phyloP scores from a whole-genome alignment of 2,797 vertebrate species.

The Morelia viridis region DNA sequence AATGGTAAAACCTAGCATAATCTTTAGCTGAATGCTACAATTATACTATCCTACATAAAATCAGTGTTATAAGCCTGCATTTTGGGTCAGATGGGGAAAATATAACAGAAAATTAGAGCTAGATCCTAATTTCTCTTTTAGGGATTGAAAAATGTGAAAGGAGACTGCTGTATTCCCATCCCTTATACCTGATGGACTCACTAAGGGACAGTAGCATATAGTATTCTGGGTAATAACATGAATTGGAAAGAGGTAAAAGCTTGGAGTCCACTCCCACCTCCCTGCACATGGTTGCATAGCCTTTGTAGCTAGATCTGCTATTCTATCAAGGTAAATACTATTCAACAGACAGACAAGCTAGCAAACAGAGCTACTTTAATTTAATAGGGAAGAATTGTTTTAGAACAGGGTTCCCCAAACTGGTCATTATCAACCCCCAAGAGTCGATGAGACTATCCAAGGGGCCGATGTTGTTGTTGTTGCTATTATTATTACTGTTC shows the following conservation, averaged over 20 bases:
- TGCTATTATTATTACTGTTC: not conserved
- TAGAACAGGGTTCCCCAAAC: not conserved
- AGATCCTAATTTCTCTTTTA: not conserved
- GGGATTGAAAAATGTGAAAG: not conserved
- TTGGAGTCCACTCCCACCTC: no score
- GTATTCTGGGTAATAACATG: not conserved
- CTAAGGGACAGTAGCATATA: not conserved
- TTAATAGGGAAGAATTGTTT: not conserved
- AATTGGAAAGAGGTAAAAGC: no score
- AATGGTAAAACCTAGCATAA: not conserved
- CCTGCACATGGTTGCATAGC: no score
- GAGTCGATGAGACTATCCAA: not conserved
- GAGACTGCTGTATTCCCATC: not conserved
- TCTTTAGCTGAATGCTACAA: not conserved
- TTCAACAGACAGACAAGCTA: no score
- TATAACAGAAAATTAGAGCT: not conserved
- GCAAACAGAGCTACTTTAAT: no score
- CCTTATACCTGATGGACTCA: not conserved
- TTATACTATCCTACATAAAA: not conserved
- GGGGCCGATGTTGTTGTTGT: not conserved
- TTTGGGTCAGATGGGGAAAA: not conserved
- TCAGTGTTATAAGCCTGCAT: not conserved
- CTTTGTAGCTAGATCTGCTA: no score
- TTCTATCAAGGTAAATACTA: no score
- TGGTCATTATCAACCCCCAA: not conserved